Evolutionary conservation across 2,113 vertebrate species (phyloP), one percentile per base, ranked within the genome.

Genomic region (Cavia porcellus): DNA sequence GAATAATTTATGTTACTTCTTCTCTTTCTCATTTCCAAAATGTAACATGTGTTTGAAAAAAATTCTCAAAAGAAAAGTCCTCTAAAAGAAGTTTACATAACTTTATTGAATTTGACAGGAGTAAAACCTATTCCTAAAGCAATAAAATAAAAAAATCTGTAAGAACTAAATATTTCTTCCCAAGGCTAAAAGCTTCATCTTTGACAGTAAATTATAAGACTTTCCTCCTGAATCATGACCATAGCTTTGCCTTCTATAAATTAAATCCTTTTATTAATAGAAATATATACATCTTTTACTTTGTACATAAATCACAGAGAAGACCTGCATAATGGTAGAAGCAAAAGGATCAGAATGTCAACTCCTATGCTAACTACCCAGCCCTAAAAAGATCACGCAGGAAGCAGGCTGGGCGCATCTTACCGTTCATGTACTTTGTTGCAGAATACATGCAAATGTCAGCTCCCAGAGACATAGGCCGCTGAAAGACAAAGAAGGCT

Each of bases 391-490:
- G 35, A 96, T 61, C 1, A 19, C 47, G 50, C 35, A 88, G 32
- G 70, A 17, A 42, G 4, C 3, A 62, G n/a, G 50, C 66, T 70
- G 38, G 38, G 28, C 12, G 0, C 14, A 8, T n/a, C 99, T 98
- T 98, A 99, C 99, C 99, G 0, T 99, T 99, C 98, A 99, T 99
- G 95, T 99, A 99, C 83, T 99, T 99, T 94, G 99, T 99, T 68
- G 99, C 99, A 62, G 99, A 99, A 94, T 99, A 99, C 99, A 99
- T 99, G 95, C 99, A 99, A 85, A 99, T 99, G 94, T 99, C 99
- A 66, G 99, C 99, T 97, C 99, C 99, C 85, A 99, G 98, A 75
- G 99, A 98, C 95, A 99, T 97, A 87, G 99, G 99, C 70, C 99
- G 99, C 99, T 99, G 96, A 92, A 98, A 98, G 12, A 81, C 92